A percentile compares a stretch with the other conserved stretches of the same genome.
phyloP scores from a whole-genome alignment of 1,140 invertebrate genomes.

The Gryon sp. region DNA sequence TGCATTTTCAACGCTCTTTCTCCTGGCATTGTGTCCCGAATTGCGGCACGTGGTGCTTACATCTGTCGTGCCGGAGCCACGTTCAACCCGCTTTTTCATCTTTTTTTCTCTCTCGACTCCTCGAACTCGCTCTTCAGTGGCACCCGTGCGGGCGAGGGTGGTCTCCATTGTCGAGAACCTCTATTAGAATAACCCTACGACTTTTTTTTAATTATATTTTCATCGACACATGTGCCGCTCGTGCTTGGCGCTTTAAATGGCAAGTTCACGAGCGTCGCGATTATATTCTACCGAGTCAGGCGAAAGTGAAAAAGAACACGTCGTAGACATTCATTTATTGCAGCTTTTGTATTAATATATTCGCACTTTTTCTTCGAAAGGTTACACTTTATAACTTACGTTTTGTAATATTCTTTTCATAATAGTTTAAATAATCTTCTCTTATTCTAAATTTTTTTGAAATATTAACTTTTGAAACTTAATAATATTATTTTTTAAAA shows the following conservation, averaged over 20 bases:
- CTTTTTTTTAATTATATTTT: conserved; percentile 61
- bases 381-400: conserved; percentile 14
- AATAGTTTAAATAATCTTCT: not conserved
- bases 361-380: conserved; percentile 10
- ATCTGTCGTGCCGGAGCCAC: conserved; percentile 66
- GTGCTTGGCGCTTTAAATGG: conserved; percentile 58
- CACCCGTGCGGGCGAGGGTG: conserved; percentile 61
- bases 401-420: conserved; percentile 9
- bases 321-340: conserved; percentile 36
- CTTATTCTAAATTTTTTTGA: too few relatives aligned
- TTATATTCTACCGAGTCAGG: conserved; percentile 45
- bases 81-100: conserved; percentile 49
- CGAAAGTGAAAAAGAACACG: conserved; percentile 46
- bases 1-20: conserved; percentile 51
- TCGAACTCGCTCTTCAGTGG: conserved; percentile 49
- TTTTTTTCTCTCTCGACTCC: conserved; percentile 48
- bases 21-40: conserved; percentile 62
- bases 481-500: too few relatives aligned
- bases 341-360: conserved; percentile 46
- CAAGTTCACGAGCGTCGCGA: conserved; percentile 53
- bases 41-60: conserved; percentile 68
- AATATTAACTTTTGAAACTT: too few relatives aligned
- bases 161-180: conserved; percentile 65
- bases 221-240: conserved; percentile 68
- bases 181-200: conserved; percentile 71